Evolutionary conservation across 2,113 vertebrate genomes (phyloP), one percentile per base, ranked within the genome.

Genomic region (Planiliza haematocheilus): DNA sequence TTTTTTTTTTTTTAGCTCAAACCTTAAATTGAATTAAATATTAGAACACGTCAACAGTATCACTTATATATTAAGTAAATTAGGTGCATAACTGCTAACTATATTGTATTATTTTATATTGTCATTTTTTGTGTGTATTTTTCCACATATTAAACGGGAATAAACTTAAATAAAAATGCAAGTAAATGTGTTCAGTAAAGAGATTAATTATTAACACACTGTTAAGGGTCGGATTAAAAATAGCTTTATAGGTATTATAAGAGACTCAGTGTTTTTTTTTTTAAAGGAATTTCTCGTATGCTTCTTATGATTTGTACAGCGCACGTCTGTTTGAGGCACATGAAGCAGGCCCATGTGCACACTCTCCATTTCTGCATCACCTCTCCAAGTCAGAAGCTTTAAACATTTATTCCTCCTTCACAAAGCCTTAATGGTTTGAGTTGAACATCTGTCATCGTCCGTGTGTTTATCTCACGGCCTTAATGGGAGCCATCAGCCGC

Each of bases 371-470:
- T 50, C 48, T 43, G 60, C 16, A 46, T 79, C 64, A 69, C 52
- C 70, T 74, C 58, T 49, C 55, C 37, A 59, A 81, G 45, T 77
- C 59, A 18, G 39, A 79, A 43, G 42, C 65, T 77, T 77, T 70
- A 60, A 83, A 72, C 74, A 36, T 66, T 34, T 63, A 70, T 57
- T 65, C 48, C 43, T 70, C 69, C 57, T 48, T 79, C 52, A 53
- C 60, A 13, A 61, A 70, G 38, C 55, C 42, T 52, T 80, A 83
- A 83, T 78, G 77, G 66, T 84, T 85, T 76, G 81, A 81, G 71
- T 88, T 74, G 82, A 74, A 70, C 89, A 85, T 90, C 85, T 83
- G 82, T 89, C 86, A 85, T 79, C 85, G 56, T 75, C 50, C 63
- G n/a, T 7, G 84, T 87, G 89, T 90, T 88, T 88, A 86, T 85